Evolutionary conservation across 2,113 vertebrate genomes (phyloP).

Genomic region (Ginglymostoma cirratum): DNA sequence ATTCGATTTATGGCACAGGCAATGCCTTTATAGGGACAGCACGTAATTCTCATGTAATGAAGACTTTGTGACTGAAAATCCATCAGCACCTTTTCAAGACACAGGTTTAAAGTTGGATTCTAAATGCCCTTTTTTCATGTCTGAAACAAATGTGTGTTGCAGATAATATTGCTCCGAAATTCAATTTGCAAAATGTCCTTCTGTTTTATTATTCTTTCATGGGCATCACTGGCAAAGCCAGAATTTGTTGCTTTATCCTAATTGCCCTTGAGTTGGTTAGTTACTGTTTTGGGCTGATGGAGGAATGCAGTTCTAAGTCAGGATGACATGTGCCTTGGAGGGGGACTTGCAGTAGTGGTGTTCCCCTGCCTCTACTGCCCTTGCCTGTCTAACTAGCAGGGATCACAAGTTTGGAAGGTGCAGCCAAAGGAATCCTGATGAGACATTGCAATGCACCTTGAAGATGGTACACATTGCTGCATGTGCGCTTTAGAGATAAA

Average conservation of each 20-base stretch:
- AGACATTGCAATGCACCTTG: too few relatives aligned
- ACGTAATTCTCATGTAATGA: neutral
- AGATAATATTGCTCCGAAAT: neutral
- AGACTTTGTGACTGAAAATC: neutral
- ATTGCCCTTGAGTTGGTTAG: neutral
- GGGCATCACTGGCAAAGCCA: neutral
- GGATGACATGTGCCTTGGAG: neutral
- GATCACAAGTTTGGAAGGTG: too few relatives aligned
- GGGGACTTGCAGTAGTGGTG: neutral
- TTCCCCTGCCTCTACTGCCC: neutral
- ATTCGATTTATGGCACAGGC: conserved; percentile 7
- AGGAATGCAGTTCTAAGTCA: neutral
- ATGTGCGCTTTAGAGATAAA: neutral
- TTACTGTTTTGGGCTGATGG: neutral
- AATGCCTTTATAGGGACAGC: neutral
- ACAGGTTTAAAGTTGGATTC: neutral
- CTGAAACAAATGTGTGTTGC: neutral
- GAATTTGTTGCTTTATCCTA: neutral
- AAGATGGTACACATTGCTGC: too few relatives aligned
- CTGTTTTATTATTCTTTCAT: neutral
- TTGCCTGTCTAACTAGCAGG: too few relatives aligned
- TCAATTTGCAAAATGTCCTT: neutral
- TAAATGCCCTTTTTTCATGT: neutral
- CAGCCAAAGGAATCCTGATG: too few relatives aligned
- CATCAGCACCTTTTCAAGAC: neutral